Evolutionary conservation across 2,888 invertebrate genomes (phyloP).

Genomic region (Rugalucina vietnamica): DNA sequence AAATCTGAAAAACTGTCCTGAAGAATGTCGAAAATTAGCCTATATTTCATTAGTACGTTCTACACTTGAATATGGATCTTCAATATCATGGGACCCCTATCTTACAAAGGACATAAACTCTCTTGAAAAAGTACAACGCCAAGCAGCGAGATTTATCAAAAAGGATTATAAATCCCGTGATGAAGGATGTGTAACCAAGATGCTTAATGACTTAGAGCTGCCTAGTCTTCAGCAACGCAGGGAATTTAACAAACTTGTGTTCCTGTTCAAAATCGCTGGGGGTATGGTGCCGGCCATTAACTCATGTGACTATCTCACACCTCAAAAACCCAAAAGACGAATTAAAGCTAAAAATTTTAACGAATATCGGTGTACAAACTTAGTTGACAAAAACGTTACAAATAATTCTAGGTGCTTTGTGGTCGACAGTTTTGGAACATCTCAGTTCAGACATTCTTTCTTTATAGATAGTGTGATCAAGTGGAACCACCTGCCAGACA

Average conservation of each 20-base stretch:
- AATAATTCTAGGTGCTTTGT: neutral
- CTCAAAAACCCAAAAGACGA: too few relatives aligned
- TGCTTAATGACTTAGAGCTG: neutral
- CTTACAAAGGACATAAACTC: neutral
- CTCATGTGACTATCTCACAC: neutral
- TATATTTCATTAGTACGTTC: slow-evolving; percentile 19
- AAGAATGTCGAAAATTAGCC: slow-evolving; percentile 12
- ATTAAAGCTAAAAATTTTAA: neutral
- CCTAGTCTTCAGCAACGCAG: too few relatives aligned
- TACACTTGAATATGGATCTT: slow-evolving; percentile 9
- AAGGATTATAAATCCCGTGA: neutral
- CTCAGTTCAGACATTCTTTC: neutral
- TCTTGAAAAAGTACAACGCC: neutral
- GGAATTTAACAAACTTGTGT: neutral
- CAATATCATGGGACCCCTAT: neutral
- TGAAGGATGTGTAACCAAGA: neutral
- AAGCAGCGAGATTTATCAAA: neutral
- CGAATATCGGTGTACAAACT: neutral
- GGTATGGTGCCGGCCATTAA: slow-evolving; percentile 1
- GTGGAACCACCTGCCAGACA: neutral
- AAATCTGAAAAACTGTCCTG: slow-evolving; percentile 31
- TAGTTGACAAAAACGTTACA: neutral
- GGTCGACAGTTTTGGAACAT: neutral
- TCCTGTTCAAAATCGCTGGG: neutral
- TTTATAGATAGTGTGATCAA: neutral